Percentiles rank a stretch among this genome's conserved stretches.
These are phyloP conservation scores for Chaitophorus viminalis DNA, from an alignment of 2,888 invertebrate species.

Conservation along the genomic window DNA sequence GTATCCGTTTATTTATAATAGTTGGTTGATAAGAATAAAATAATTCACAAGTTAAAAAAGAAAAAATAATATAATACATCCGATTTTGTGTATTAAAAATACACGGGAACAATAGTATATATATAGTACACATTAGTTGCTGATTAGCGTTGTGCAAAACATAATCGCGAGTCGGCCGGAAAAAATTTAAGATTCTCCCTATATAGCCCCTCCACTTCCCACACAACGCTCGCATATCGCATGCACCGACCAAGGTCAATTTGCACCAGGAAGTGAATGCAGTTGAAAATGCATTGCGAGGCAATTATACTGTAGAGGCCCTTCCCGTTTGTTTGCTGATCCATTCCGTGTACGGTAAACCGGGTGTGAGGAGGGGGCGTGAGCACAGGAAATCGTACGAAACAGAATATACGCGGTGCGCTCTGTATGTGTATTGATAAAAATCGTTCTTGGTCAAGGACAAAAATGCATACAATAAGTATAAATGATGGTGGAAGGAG, in stretches of 20 bases:
- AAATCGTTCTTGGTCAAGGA: conserved; percentile 61
- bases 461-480: conserved; percentile 47
- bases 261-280: conserved; percentile 59
- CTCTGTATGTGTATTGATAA: conserved; percentile 50
- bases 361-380: conserved; percentile 31
- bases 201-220: background rate
- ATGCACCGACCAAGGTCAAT: conserved; percentile 33
- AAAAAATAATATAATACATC: background rate
- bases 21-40: background rate
- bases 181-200: conserved; percentile 48
- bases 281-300: conserved; percentile 57
- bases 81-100: background rate
- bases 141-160: conserved; percentile 14
- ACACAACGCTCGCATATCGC: background rate
- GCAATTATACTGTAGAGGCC: conserved; percentile 52
- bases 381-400: conserved; percentile 46
- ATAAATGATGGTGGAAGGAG: background rate
- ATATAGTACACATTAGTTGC: background rate
- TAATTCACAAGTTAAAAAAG: no score
- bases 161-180: background rate
- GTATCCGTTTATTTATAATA: background rate
- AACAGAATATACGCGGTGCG: conserved; percentile 25
- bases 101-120: background rate
- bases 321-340: conserved; percentile 42
- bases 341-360: conserved; percentile 40